Base-by-base conservation (phyloP, 2,113 vertebrate species). In the Actenoides lindsayi region DNA sequence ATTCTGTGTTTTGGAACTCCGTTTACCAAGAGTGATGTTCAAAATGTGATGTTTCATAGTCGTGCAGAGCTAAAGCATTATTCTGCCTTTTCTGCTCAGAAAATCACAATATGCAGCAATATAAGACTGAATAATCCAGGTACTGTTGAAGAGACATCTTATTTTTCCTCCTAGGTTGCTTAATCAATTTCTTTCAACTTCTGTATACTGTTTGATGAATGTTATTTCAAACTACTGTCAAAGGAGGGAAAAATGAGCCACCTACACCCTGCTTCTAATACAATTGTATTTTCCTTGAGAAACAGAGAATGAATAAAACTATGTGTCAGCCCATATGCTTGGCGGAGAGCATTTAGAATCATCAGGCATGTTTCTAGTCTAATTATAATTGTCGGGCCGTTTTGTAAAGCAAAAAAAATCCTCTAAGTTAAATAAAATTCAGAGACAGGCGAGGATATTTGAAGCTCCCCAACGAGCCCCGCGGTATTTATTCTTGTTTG, bases 201-300 rank as follows among this genome's bases (percentile, higher is more conserved):
- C 92, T 63, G 24, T 63, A 17, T 74, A 9, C 39, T 59, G 28
- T 91, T 96, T 92, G 89, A 85, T 73, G 60, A 82, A 95, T 92
- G 60, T 86, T 93, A 87, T 90, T 97, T 96, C 88, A 75, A 75
- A 82, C 81, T 37, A 60, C 59, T 95, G 89, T 83, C 95, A 94
- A 85, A 70, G 83, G 62, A 92, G 76, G 75, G 56, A 54, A 78
- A 94, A 96, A 96, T 90, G 84, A 97, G 89, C 82, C 64, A 90
- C 63, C 56, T 90, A 84, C 54, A 30, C 93, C 9, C 35, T 28
- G 71, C 42, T 93, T 74, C 54, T 41, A 73, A 79, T 81, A 67
- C 48, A 69, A 63, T n/a, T 74, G n/a, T 75, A 74, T 93, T 71
- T 90, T 51, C 35, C 84, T 89, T 64, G 53, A 44, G 96, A 93